Base-by-base conservation (phyloP, 2,797 vertebrate genomes). In the Oreochromis grahami region DNA sequence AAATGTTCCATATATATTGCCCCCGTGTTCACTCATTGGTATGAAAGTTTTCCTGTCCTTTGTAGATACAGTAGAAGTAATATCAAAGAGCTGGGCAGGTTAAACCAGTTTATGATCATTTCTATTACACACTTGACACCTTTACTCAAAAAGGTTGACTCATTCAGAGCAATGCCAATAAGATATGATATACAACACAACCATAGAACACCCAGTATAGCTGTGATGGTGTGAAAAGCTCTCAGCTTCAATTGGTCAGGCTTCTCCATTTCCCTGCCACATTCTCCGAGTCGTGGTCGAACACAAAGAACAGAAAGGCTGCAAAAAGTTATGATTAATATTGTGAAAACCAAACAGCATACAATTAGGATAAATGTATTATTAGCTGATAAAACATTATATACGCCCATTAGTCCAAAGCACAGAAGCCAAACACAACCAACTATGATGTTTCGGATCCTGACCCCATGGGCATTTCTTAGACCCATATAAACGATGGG, bases 51-150 rank as follows among this genome's bases (percentile, higher is more conserved):
- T 34, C 32, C 32, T 34, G 34, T 36, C 34, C 7, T 36, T 36
- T 36, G 34, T 55, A 56, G 53, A 56, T 0, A 56, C 53, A 55
- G 13, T 55, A 55, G 24, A 55, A 55, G 24, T 55, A 53, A 53
- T 53, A 13, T 53, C 2, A 55, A 55, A 55, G 21, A 55, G 2
- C 53, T 26, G 53, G 53, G 53, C 2, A 26, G 2, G 53, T 26
- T 55, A 0, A 55, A 13, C 3, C 0, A 0, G 53, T 56, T 29
- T 56, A 56, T 56, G 13, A 0, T 56, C 0, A 55, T 55, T 0
- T 55, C 53, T 26, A 55, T 55, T 26, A 55, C 53, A 26, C 53
- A 55, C 53, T 55, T 26, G 24, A 55, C 53, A 55, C 4, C 21
- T 55, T 26, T 26, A 55, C 53, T 55, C 24, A 26, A 55, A 29